Conservation (phyloP, 2,113 vertebrate species). For the Varanus komodoensis region DNA sequence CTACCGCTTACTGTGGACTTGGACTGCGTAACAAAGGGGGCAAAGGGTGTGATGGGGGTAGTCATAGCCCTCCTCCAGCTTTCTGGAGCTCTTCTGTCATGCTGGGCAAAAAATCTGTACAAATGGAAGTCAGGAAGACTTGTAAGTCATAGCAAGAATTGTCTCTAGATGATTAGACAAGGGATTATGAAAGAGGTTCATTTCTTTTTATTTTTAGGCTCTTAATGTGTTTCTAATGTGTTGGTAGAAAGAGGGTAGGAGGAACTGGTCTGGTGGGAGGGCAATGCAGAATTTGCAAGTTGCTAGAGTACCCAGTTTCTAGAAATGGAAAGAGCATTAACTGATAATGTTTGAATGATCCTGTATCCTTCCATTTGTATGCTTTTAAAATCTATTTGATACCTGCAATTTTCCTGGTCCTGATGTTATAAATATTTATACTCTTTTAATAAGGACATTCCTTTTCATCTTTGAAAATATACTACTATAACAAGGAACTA, state of each 20-base stretch:
- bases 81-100: background rate
- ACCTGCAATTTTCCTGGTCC: background rate
- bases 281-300: too few relatives aligned
- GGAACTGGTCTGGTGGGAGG: background rate
- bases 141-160: background rate
- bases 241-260: background rate
- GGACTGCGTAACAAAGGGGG: background rate
- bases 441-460: too few relatives aligned
- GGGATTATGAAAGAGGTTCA: background rate
- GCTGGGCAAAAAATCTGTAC: too few relatives aligned
- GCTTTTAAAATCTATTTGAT: background rate
- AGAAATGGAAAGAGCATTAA: background rate
- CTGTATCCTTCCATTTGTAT: background rate
- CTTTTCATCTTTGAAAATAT: background rate
- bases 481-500: background rate
- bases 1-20: background rate
- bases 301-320: background rate
- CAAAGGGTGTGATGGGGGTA: background rate
- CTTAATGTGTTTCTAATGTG: background rate
- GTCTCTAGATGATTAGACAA: background rate
- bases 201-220: background rate
- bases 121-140: background rate
- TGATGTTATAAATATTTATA: background rate
- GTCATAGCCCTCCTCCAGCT: background rate
- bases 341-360: background rate